Evolutionary conservation across 2,113 vertebrate species (phyloP).

Genomic region (Gracilinanus agilis): DNA sequence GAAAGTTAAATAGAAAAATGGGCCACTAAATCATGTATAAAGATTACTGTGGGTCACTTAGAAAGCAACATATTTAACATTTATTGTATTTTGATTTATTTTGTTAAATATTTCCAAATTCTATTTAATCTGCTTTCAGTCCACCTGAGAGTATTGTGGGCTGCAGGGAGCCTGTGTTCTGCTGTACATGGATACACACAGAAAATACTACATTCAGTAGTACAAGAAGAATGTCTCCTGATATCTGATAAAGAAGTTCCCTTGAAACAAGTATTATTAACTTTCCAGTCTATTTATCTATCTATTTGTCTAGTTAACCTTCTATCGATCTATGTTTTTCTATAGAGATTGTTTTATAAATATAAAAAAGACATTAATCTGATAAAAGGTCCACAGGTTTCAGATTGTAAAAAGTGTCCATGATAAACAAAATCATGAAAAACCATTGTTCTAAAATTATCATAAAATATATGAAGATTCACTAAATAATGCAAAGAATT

Average conservation of each 20-base stretch:
- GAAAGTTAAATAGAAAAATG: not conserved
- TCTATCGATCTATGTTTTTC: too few relatives aligned
- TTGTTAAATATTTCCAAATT: not conserved
- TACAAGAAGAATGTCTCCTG: not conserved
- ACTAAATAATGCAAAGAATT: not conserved
- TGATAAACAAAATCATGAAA: not conserved
- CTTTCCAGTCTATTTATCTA: not conserved
- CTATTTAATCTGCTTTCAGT: not conserved
- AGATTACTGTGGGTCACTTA: not conserved
- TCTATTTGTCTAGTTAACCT: not conserved
- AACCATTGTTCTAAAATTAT: not conserved
- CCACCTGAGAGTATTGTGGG: not conserved
- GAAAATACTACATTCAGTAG: not conserved
- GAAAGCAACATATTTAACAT: not conserved
- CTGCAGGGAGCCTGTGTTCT: not conserved
- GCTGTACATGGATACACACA: not conserved
- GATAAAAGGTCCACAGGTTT: not conserved
- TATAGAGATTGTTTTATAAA: not conserved
- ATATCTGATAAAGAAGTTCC: not conserved
- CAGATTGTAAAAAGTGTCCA: not conserved
- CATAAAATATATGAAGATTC: not conserved
- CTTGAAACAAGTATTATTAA: not conserved
- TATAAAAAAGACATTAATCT: not conserved
- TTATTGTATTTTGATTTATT: not conserved
- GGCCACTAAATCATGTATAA: not conserved